Conservation (phyloP, 1,140 invertebrate species). For the Tyrophagus putrescentiae region DNA sequence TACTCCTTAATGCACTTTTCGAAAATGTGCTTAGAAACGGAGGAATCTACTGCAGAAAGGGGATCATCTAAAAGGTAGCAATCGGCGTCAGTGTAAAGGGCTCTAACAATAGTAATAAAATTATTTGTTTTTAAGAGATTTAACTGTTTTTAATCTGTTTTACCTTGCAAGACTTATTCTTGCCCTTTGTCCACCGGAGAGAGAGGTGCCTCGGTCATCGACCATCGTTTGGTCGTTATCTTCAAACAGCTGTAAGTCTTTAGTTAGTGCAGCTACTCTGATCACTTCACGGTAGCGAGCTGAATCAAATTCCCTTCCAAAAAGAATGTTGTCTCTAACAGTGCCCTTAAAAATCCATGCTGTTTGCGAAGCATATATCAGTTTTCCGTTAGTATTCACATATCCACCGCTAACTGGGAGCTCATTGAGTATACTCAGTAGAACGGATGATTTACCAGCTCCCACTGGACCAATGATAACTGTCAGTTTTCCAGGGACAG, state of each 20-base stretch:
- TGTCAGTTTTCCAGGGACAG: conserved; percentile 18
- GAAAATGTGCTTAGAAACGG: conserved; percentile 37
- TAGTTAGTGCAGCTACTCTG: conserved; percentile 52
- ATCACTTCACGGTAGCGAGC: conserved; percentile 53
- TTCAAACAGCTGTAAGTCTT: conserved; percentile 48
- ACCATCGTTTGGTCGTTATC: conserved; percentile 34
- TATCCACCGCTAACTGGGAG: too few species aligned
- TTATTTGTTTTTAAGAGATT: too few species aligned
- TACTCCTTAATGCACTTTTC: conserved; percentile 33
- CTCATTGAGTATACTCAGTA: conserved; percentile 21
- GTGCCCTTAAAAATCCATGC: conserved; percentile 52
- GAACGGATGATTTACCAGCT: conserved; percentile 22
- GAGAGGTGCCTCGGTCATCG: conserved; percentile 55
- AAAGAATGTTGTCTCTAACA: conserved; percentile 68
- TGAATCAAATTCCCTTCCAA: conserved; percentile 52
- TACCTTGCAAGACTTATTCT: conserved; percentile 67
- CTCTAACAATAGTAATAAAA: too few species aligned
- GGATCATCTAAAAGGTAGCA: conserved; percentile 21
- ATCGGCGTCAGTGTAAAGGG: conserved; percentile 34
- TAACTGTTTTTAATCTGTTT: too few species aligned
- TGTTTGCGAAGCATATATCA: conserved; percentile 39
- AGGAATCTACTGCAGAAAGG: conserved; percentile 37
- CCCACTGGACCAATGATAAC: conserved; percentile 23
- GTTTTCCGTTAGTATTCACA: background rate
- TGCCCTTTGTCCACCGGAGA: conserved; percentile 93